A percentile compares a stretch with the other conserved stretches of the same genome.
Evolutionary conservation across 2,888 invertebrate species (phyloP).

Genomic region (Philaethria dido): DNA sequence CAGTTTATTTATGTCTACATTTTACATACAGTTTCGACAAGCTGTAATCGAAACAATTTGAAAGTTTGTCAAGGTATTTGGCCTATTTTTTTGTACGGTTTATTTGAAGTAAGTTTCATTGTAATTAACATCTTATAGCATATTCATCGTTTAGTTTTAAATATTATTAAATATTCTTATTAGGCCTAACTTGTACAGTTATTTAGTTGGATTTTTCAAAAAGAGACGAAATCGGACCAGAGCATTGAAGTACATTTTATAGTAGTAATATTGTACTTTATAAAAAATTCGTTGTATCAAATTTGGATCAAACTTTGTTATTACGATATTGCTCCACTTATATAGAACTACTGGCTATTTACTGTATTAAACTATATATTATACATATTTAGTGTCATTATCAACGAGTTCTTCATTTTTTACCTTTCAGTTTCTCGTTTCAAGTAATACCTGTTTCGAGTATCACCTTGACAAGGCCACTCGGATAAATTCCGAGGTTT

Average conservation of each 20-base stretch:
- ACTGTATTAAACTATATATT: background rate
- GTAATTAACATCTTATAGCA: too few species aligned
- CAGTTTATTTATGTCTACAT: slow-evolving; percentile 7
- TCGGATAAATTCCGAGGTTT: slow-evolving; percentile 48
- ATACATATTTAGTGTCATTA: slow-evolving; percentile 17
- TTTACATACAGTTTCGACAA: background rate
- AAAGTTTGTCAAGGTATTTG: background rate
- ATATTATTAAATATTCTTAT: too few species aligned
- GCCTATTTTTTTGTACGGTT: too few species aligned
- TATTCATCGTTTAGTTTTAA: too few species aligned
- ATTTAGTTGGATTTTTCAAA: too few species aligned
- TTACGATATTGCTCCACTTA: background rate
- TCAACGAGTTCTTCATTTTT: slow-evolving; percentile 37
- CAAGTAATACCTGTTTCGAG: slow-evolving; percentile 47
- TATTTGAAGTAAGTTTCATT: too few species aligned
- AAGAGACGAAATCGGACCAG: too few species aligned
- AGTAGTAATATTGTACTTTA: too few species aligned
- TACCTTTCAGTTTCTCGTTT: slow-evolving; percentile 33
- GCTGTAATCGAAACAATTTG: background rate
- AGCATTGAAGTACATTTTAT: too few species aligned
- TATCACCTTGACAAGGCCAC: slow-evolving; percentile 54
- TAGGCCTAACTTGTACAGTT: too few species aligned
- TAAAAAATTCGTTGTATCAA: background rate
- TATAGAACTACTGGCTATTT: slow-evolving; percentile 1
- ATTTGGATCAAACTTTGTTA: background rate